Conservation (phyloP, 2,797 vertebrate genomes). For the Hyperoplus lanceolatus region DNA sequence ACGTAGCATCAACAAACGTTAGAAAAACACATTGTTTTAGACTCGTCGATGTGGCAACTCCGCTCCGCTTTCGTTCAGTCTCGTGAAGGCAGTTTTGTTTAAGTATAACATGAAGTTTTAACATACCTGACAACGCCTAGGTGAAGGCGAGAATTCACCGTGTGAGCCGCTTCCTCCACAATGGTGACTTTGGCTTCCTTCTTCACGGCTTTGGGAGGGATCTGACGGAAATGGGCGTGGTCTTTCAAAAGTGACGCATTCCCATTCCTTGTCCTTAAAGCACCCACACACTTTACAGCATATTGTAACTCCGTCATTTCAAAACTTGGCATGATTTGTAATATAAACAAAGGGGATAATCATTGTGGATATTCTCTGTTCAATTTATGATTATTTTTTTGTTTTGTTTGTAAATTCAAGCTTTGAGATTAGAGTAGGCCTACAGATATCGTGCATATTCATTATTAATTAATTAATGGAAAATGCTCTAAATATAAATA, state of each 20-base stretch:
- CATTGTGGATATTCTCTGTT: neutral
- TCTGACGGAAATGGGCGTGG: neutral
- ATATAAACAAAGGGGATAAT: neutral
- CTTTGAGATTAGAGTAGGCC: too few relatives aligned
- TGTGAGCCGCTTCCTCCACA: fast-evolving
- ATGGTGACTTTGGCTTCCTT: too few relatives aligned
- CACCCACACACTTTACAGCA: neutral
- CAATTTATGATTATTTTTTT: too few relatives aligned
- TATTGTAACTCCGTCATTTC: neutral
- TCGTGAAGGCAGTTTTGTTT: neutral
- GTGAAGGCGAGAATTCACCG: fast-evolving
- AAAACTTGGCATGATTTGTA: neutral
- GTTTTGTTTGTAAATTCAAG: too few relatives aligned
- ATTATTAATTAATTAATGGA: too few relatives aligned
- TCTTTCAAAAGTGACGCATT: neutral
- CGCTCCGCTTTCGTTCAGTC: neutral
- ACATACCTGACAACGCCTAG: neutral
- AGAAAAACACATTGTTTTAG: neutral
- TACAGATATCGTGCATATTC: too few relatives aligned
- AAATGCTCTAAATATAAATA: too few relatives aligned
- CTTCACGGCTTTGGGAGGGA: fast-evolving
- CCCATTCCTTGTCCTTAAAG: neutral
- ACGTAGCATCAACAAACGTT: neutral
- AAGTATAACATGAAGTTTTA: neutral
- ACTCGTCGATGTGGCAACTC: fast-evolving